These are phyloP conservation scores for Hesperia comma DNA, from an alignment of 2,888 invertebrate species.

Conservation along the genomic window DNA sequence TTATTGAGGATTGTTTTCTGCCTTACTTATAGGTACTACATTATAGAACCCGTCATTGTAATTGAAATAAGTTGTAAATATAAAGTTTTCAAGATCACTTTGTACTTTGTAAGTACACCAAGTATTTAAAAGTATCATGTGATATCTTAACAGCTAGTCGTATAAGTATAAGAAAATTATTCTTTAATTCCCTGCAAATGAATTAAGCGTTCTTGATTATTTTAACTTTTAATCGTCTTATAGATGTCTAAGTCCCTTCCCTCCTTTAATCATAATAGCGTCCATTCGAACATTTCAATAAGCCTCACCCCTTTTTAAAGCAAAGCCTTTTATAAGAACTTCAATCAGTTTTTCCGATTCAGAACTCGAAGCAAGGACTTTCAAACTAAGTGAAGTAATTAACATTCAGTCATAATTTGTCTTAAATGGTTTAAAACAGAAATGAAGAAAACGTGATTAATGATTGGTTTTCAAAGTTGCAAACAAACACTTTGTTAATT, in stretches of 20 bases:
- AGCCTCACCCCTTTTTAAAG: constrained; percentile 17
- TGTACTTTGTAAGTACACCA: too few relatives aligned
- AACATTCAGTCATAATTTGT: background rate
- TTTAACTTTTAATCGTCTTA: constrained; percentile 7
- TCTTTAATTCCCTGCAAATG: background rate
- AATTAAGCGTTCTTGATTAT: constrained; percentile 4
- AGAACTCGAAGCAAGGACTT: background rate
- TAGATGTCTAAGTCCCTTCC: background rate
- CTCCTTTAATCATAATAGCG: constrained; percentile 4
- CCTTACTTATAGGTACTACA: too few relatives aligned
- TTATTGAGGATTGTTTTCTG: too few relatives aligned
- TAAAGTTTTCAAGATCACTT: too few relatives aligned
- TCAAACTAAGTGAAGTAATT: constrained; percentile 3
- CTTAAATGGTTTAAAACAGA: background rate
- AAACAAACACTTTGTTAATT: too few relatives aligned
- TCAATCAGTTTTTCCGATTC: constrained; percentile 10
- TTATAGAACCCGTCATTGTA: too few relatives aligned
- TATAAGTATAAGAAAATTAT: background rate
- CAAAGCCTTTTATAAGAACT: constrained; percentile 20
- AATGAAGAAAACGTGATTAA: background rate
- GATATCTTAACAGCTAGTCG: too few relatives aligned
- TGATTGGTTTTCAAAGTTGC: too few relatives aligned
- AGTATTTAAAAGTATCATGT: too few relatives aligned
- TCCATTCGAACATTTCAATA: constrained; percentile 11
- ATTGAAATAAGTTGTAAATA: too few relatives aligned